Evolutionary conservation across 2,797 vertebrate species (phyloP).

Genomic region (Psittacula echo): DNA sequence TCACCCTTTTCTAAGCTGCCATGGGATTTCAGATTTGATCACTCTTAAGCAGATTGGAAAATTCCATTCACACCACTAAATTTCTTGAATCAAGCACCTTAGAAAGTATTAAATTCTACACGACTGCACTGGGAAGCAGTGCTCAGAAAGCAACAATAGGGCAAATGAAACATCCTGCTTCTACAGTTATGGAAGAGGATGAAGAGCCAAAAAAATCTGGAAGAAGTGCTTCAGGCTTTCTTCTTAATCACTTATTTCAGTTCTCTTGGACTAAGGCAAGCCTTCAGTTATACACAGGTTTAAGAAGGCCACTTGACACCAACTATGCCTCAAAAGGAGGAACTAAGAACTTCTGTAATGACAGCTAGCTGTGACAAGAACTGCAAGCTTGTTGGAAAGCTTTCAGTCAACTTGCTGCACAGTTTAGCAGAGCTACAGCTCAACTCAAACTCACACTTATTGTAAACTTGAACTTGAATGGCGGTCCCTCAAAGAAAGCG

Average conservation of each 20-base stretch:
- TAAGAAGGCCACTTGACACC: not conserved
- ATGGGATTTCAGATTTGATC: not conserved
- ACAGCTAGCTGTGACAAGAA: not conserved
- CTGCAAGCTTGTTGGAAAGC: not conserved
- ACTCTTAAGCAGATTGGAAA: not conserved
- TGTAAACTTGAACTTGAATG: conserved; percentile 95
- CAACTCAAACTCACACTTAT: conserved; percentile 81
- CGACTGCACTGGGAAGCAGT: not conserved
- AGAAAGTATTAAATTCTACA: not conserved
- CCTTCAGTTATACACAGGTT: not conserved
- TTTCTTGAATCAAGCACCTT: not conserved
- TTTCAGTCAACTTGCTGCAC: not conserved
- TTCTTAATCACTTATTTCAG: not conserved
- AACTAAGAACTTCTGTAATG: not conserved
- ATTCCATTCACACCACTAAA: not conserved
- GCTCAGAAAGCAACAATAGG: not conserved
- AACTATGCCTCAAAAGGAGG: not conserved
- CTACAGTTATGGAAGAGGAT: not conserved
- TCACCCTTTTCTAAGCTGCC: not conserved
- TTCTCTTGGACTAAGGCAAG: not conserved
- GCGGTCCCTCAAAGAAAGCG: conserved; percentile 91
- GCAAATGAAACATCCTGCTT: not conserved
- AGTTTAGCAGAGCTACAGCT: not conserved
- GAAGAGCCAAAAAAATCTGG: not conserved
- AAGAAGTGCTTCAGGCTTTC: not conserved